These are phyloP conservation scores for Rutilus rutilus DNA, from an alignment of 2,113 vertebrate species.

Conservation along the genomic window DNA sequence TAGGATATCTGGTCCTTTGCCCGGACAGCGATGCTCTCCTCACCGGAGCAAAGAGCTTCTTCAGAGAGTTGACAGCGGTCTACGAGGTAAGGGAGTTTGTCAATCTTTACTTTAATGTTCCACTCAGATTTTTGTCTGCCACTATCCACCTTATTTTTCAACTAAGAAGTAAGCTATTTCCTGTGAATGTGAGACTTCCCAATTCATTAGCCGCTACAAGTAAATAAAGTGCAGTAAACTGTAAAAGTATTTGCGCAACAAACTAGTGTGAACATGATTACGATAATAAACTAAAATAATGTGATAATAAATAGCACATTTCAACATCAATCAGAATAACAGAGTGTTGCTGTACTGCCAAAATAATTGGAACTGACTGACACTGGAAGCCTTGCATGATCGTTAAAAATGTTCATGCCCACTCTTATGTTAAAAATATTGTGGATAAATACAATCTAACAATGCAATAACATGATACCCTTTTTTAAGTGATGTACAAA, in stretches of 20 bases:
- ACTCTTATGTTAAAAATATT: too few species aligned
- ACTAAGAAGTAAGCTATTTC: background rate
- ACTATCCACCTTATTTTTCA: background rate
- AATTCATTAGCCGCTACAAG: background rate
- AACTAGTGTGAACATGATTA: background rate
- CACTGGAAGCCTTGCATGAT: background rate
- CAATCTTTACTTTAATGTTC: background rate
- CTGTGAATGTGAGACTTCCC: background rate
- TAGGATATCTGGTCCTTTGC: slow-evolving; percentile 95
- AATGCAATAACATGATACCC: too few species aligned
- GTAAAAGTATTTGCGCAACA: background rate
- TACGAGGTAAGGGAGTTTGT: slow-evolving; percentile 83
- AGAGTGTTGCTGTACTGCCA: too few species aligned
- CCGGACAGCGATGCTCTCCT: slow-evolving; percentile 95
- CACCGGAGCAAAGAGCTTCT: slow-evolving; percentile 93
- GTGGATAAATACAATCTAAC: too few species aligned
- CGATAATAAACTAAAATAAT: background rate
- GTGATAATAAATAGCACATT: background rate
- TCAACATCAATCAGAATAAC: too few species aligned
- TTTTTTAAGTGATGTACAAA: too few species aligned
- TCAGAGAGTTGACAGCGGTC: slow-evolving; percentile 94
- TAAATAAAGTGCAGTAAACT: background rate
- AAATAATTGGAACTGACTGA: background rate
- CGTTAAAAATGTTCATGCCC: background rate
- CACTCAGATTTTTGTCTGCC: background rate